phyloP scores from a whole-genome alignment of 1,140 invertebrate genomes.

The Pomacea maculata region DNA sequence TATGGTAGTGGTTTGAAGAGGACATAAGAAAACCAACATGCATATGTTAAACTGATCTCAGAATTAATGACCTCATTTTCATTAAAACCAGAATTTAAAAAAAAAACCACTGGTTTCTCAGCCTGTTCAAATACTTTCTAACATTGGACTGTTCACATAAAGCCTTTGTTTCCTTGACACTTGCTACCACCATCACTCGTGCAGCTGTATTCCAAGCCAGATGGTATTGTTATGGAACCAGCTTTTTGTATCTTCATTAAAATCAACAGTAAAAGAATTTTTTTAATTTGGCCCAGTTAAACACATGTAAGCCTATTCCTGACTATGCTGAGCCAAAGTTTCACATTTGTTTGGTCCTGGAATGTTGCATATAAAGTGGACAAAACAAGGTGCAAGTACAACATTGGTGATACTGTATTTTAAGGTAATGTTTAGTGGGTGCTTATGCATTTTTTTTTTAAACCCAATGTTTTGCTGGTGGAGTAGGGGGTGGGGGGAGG shows the following conservation, averaged over 20 bases:
- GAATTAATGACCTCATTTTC: no score
- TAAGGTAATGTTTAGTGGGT: neutral
- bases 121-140: no score
- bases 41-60: no score
- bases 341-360: conserved; percentile 19
- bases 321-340: neutral
- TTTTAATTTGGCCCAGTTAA: neutral
- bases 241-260: neutral
- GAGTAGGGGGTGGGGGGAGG: conserved; percentile 6
- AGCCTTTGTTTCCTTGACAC: no score
- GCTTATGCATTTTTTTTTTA: neutral
- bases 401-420: neutral
- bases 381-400: neutral
- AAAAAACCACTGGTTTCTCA: no score
- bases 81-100: no score
- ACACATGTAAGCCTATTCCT: neutral
- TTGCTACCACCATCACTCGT: neutral
- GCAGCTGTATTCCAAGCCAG: neutral
- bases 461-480: neutral
- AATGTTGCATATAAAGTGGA: conserved; percentile 4
- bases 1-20: no score
- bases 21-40: no score
- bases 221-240: neutral
- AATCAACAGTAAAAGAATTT: conserved; percentile 1
- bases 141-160: no score